These are phyloP conservation scores for Drosophila mayaguana DNA, from an alignment of 2,888 invertebrate genomes.

Conservation along the genomic window DNA sequence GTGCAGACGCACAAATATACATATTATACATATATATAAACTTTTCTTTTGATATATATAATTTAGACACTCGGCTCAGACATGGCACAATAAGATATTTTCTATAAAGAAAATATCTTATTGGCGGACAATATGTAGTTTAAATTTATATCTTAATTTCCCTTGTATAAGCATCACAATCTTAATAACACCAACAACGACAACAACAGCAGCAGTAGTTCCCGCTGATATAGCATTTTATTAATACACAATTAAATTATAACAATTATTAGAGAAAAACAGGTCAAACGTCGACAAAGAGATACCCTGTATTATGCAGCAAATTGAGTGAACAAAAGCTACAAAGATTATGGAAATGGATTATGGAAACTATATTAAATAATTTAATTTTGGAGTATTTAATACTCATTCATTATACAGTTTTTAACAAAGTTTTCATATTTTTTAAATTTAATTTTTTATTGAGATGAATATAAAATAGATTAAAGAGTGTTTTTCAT, in stretches of 20 bases:
- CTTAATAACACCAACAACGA: slow-evolving; percentile 10
- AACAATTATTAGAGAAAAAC: background rate
- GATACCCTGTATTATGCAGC: slow-evolving; percentile 14
- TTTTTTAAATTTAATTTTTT: no score
- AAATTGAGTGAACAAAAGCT: background rate
- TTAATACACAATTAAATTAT: slow-evolving; percentile 24
- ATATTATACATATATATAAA: background rate
- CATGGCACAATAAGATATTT: slow-evolving; percentile 12
- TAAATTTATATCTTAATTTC: slow-evolving; percentile 8
- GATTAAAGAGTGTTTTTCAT: no score
- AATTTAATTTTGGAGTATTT: no score
- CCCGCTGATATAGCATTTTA: slow-evolving; percentile 24
- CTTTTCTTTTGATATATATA: slow-evolving; percentile 4
- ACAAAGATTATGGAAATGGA: no score
- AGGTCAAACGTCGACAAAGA: fast-evolving
- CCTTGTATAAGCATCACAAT: slow-evolving; percentile 4
- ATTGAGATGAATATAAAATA: no score
- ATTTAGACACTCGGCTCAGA: slow-evolving; percentile 6
- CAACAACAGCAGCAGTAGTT: no score
- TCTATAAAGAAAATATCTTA: background rate
- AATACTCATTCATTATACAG: no score
- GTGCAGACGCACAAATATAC: slow-evolving; percentile 2
- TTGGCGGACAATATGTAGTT: slow-evolving; percentile 11
- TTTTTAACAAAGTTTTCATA: no score
- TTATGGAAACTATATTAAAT: no score